phyloP scores from a whole-genome alignment of 35 echinoderm and acorn worm genomes.

The Heliocidaris erythrogramma region DNA sequence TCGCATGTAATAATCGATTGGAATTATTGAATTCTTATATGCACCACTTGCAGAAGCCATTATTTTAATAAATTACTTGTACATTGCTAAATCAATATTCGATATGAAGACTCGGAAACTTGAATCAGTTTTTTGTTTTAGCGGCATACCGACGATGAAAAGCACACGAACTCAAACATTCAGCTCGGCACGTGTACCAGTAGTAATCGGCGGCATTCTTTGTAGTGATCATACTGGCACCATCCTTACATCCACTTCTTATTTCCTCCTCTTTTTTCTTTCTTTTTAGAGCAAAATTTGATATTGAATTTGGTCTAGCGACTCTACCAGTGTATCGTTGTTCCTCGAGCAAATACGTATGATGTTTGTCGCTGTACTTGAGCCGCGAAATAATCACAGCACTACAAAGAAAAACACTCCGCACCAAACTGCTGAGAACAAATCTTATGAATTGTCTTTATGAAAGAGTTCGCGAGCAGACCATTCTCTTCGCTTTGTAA shows the following conservation, averaged over 20 bases:
- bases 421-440: neutral
- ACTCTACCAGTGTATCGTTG: neutral
- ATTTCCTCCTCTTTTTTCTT: neutral
- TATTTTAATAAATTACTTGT: neutral
- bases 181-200: neutral
- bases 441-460: neutral
- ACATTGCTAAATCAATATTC: neutral
- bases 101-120: neutral
- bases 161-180: neutral
- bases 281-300: neutral
- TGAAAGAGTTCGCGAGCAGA: neutral
- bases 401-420: conserved; percentile 11
- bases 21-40: neutral
- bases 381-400: neutral
- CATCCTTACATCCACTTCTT: neutral
- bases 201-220: neutral
- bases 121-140: neutral
- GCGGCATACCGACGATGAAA: neutral
- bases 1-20: neutral
- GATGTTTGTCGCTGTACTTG: neutral
- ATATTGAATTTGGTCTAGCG: neutral
- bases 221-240: neutral
- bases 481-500: neutral
- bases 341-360: neutral
- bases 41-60: neutral